Conservation (phyloP, 2,888 invertebrate species). For the Athetis lepigone region DNA sequence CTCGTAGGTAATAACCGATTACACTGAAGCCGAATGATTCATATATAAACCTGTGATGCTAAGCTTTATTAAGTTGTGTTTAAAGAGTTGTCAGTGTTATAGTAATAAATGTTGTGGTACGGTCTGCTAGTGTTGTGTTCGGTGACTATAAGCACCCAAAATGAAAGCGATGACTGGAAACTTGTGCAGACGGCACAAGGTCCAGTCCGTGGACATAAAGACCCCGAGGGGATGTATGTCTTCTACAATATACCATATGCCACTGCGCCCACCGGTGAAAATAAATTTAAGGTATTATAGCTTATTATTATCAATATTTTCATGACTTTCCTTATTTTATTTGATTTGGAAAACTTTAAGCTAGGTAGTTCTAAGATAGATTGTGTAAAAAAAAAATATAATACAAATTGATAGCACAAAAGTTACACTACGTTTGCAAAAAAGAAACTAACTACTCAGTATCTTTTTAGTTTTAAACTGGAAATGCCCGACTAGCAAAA, state of each 20-base stretch:
- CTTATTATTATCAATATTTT: background rate
- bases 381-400: too few relatives aligned
- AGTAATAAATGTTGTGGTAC: constrained; percentile 12
- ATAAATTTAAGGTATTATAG: constrained; percentile 72
- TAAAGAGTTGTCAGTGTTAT: background rate
- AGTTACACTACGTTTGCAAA: too few relatives aligned
- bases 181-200: constrained; percentile 66
- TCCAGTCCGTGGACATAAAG: constrained; percentile 67
- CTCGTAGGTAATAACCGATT: background rate
- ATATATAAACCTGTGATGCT: background rate
- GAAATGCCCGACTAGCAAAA: too few relatives aligned
- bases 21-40: background rate
- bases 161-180: constrained; percentile 40
- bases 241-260: constrained; percentile 75
- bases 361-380: too few relatives aligned
- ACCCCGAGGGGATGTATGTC: constrained; percentile 59
- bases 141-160: constrained; percentile 3
- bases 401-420: too few relatives aligned
- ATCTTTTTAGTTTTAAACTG: too few relatives aligned
- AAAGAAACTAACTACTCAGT: too few relatives aligned
- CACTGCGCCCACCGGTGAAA: constrained; percentile 66
- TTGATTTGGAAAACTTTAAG: too few relatives aligned
- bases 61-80: background rate
- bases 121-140: constrained; percentile 5
- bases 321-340: too few relatives aligned